Conservation (phyloP, 2,797 vertebrate genomes). For the Peromyscus melanophrys region DNA sequence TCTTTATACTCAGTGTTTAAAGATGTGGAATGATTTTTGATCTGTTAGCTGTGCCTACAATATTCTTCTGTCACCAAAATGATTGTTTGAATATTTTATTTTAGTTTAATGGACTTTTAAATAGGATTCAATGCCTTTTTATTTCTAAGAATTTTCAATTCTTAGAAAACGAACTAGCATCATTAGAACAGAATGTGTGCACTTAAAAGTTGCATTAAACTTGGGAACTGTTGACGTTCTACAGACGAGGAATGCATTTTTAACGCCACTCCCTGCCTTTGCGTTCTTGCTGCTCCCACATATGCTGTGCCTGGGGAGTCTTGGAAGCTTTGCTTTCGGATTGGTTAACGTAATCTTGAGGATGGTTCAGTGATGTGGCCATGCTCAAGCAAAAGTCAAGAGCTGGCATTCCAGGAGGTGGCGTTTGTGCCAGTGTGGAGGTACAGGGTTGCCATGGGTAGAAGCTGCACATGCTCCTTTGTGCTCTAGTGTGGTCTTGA, state of each 20-base stretch:
- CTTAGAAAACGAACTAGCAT: constrained; percentile 64
- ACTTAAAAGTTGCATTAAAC: constrained; percentile 62
- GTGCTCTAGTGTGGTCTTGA: constrained; percentile 51
- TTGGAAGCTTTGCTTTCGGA: neutral
- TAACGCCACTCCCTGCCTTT: neutral
- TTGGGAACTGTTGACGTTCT: neutral
- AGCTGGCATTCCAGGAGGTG: neutral
- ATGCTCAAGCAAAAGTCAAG: neutral
- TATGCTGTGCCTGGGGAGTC: neutral
- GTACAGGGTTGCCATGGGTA: neutral
- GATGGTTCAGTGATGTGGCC: neutral
- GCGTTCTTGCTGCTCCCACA: neutral
- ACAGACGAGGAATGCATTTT: neutral
- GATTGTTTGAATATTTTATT: constrained; percentile 71
- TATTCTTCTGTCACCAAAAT: constrained; percentile 64
- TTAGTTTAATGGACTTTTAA: constrained; percentile 77
- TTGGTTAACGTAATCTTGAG: neutral
- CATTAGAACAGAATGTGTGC: constrained; percentile 69
- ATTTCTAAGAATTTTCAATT: too few species aligned
- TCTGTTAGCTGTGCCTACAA: constrained; percentile 77
- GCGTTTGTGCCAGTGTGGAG: neutral
- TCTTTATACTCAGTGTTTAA: neutral
- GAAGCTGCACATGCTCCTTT: constrained; percentile 7
- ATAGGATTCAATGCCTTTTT: constrained; percentile 64
- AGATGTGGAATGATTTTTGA: constrained; percentile 65